These are phyloP conservation scores for Mus spicilegus DNA, from an alignment of 2,113 vertebrate genomes.

Conservation along the genomic window DNA sequence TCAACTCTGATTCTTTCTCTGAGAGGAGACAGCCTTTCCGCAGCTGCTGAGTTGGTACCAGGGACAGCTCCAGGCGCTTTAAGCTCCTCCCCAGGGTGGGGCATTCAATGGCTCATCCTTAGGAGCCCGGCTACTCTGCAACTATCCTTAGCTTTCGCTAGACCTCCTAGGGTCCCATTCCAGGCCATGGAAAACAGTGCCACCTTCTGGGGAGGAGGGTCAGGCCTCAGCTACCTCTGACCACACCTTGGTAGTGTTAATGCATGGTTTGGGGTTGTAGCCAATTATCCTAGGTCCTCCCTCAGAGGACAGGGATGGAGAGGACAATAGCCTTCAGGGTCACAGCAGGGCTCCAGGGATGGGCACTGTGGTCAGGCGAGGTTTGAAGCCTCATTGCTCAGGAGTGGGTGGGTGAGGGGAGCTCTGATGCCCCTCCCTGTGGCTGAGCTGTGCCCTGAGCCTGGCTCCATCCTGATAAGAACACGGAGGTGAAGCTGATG, in stretches of 20 bases:
- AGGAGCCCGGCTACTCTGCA: too few relatives aligned
- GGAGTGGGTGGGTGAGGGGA: neutral
- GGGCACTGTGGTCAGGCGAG: too few relatives aligned
- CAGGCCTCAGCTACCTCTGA: too few relatives aligned
- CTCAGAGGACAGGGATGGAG: neutral
- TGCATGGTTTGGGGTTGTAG: accelerated
- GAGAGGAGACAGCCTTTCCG: accelerated
- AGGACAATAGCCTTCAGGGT: accelerated
- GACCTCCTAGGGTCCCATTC: too few relatives aligned
- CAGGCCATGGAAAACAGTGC: too few relatives aligned
- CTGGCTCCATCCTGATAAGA: too few relatives aligned
- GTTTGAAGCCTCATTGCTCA: neutral
- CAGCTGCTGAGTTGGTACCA: neutral
- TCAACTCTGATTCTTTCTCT: accelerated
- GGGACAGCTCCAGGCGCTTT: conserved; percentile 68
- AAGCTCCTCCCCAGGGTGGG: conserved; percentile 26
- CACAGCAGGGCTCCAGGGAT: too few relatives aligned
- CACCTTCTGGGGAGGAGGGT: neutral
- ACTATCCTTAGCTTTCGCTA: accelerated
- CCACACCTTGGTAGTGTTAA: too few relatives aligned
- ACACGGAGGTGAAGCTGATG: neutral
- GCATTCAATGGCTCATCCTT: accelerated
- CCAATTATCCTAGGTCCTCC: too few relatives aligned
- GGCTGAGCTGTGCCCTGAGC: neutral
- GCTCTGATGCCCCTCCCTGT: accelerated